Percentiles rank a stretch among this genome's conserved stretches.
phyloP scores from a whole-genome alignment of 2,113 vertebrate genomes.

The Tretioscincus oriximinensis region DNA sequence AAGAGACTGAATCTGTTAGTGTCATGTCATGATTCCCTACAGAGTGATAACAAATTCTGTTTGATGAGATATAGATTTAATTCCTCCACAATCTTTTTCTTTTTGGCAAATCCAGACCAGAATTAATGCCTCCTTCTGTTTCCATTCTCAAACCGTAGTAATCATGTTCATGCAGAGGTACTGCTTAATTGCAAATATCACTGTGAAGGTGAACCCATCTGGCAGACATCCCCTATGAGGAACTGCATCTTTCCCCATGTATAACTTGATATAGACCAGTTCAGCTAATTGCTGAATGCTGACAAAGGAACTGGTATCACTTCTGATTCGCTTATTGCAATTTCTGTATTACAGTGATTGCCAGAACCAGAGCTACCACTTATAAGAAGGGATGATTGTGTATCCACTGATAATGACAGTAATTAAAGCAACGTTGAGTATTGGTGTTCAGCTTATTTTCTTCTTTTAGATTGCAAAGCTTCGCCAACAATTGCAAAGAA shows the following conservation, averaged over 20 bases:
- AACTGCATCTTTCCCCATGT: no score
- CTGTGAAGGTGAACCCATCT: not conserved
- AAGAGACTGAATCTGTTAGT: not conserved
- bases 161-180: not conserved
- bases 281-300: no score
- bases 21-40: not conserved
- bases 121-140: not conserved
- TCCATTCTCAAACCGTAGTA: not conserved
- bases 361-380: no score
- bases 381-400: no score
- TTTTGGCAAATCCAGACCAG: not conserved
- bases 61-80: not conserved
- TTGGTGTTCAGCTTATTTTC: not conserved
- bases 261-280: no score
- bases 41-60: not conserved
- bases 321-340: no score
- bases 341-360: no score
- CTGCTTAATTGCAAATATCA: not conserved
- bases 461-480: conserved; percentile 89
- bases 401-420: not conserved
- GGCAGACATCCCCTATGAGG: no score
- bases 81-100: not conserved
- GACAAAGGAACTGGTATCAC: no score
- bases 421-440: not conserved
- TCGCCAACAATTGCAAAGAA: conserved; percentile 95